Evolutionary conservation across 2,888 invertebrate genomes (phyloP).

Genomic region (Toxonevra muliebris): DNA sequence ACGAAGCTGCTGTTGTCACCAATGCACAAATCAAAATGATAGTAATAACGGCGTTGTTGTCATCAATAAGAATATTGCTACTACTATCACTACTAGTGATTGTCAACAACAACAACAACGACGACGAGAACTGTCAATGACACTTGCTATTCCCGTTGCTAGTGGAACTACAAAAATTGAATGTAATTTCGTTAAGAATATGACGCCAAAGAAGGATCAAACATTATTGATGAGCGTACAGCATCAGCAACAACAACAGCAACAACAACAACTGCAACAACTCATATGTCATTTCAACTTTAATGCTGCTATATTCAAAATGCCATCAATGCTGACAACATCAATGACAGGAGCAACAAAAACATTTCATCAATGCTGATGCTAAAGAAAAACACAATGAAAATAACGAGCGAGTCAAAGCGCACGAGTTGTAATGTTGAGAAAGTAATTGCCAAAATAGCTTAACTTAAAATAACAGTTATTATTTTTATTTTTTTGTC

Average conservation of each 20-base stretch:
- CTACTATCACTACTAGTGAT: neutral
- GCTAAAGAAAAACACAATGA: slow-evolving; percentile 56
- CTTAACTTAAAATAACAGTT: too few species aligned
- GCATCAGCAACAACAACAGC: slow-evolving; percentile 25
- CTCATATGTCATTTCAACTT: slow-evolving; percentile 24
- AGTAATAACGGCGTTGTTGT: slow-evolving; percentile 28
- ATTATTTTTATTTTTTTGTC: too few species aligned
- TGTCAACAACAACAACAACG: slow-evolving; percentile 10
- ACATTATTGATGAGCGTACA: slow-evolving; percentile 41
- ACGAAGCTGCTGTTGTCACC: slow-evolving; percentile 1
- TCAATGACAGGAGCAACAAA: neutral
- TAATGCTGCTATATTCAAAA: neutral
- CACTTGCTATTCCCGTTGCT: slow-evolving; percentile 15
- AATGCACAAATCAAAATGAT: slow-evolving; percentile 25
- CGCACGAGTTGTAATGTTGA: too few species aligned
- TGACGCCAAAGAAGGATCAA: slow-evolving; percentile 42
- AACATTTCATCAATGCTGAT: slow-evolving; percentile 50
- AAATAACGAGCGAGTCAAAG: neutral
- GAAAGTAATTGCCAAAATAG: too few species aligned
- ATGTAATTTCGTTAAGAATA: slow-evolving; percentile 42
- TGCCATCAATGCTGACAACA: too few species aligned
- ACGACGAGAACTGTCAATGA: slow-evolving; percentile 20
- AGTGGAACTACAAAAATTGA: slow-evolving; percentile 30
- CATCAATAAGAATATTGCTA: too few species aligned
- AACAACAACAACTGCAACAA: slow-evolving; percentile 9